Percentiles rank a stretch among this genome's conserved stretches.
Evolutionary conservation across 2,113 vertebrate genomes (phyloP).

Genomic region (Chaetura pelagica): DNA sequence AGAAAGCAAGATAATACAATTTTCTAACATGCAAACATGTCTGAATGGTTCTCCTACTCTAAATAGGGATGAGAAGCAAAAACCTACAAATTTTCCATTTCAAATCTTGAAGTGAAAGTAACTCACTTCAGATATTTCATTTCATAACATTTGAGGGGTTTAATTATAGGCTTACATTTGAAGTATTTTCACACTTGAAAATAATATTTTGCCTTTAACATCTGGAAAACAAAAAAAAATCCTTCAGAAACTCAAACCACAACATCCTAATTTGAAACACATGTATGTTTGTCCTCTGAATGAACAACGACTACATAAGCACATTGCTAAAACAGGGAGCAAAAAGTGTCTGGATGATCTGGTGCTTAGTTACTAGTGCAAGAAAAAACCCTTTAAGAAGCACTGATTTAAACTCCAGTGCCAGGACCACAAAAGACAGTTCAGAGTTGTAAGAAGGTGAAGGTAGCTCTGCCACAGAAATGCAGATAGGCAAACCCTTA

Average conservation of each 20-base stretch:
- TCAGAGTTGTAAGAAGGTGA: background rate
- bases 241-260: background rate
- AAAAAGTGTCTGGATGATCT: background rate
- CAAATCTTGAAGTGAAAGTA: background rate
- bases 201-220: background rate
- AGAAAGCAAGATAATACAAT: background rate
- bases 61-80: background rate
- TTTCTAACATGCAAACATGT: background rate
- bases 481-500: background rate
- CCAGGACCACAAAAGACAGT: background rate
- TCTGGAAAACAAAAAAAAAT: background rate
- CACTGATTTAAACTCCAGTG: background rate
- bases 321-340: rapidly evolving
- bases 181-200: background rate
- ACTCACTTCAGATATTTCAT: background rate
- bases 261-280: background rate
- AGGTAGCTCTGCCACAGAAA: background rate
- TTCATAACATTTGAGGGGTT: background rate
- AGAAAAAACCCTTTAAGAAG: background rate
- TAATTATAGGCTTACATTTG: background rate
- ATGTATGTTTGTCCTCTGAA: background rate
- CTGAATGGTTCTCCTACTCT: background rate
- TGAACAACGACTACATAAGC: background rate
- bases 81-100: background rate
- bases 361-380: rapidly evolving